Evolutionary conservation across 30 jellyfish, hydroid and myxozoan species (phyloP), one percentile per base, ranked within the genome.

Genomic region (Morbakka virulenta): DNA sequence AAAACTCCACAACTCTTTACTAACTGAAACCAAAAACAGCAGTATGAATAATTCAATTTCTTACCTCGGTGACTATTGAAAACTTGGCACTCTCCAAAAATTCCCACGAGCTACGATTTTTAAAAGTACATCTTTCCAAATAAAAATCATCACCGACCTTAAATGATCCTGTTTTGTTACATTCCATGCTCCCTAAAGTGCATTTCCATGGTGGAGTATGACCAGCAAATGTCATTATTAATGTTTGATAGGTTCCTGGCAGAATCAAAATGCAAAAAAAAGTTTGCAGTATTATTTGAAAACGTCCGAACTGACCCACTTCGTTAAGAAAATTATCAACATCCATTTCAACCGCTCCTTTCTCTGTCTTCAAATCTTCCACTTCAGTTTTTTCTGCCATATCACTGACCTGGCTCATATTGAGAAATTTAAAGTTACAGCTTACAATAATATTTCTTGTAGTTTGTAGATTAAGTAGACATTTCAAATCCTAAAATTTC

Each of bases 41-140:
- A n/a, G n/a, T n/a, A n/a, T n/a, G n/a, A n/a, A n/a, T n/a, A n/a
- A n/a, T n/a, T n/a, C n/a, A n/a, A n/a, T n/a, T 3, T 23, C 83
- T 2, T 70, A 86, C 96, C 93, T 86, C 96, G 20, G 94, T 86
- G 0, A 86, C 88, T 14, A 86, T 86, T 13, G 96, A 86, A 47
- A 29, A 86, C 50, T 61, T 36, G 31, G 67, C 79, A 2, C 81
- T 77, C 51, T 86, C 47, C 30, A 52, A 63, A 61, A 31, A 86
- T 67, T 80, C 82, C 96, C 96, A 86, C 1, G 88, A 67, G 11
- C 34, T 33, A 32, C 96, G 87, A 30, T 86, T 70, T 29, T 64
- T 53, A 81, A 85, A 66, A 2, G 30, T n/a, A 62, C 95, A 85
- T 32, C 95, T 23, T 51, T 27, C 17, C 30, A 52, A n/a, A 35